Percentiles rank a stretch among this genome's conserved stretches.
phyloP scores from a whole-genome alignment of 2,888 invertebrate species.

The Aphidius colemani region DNA sequence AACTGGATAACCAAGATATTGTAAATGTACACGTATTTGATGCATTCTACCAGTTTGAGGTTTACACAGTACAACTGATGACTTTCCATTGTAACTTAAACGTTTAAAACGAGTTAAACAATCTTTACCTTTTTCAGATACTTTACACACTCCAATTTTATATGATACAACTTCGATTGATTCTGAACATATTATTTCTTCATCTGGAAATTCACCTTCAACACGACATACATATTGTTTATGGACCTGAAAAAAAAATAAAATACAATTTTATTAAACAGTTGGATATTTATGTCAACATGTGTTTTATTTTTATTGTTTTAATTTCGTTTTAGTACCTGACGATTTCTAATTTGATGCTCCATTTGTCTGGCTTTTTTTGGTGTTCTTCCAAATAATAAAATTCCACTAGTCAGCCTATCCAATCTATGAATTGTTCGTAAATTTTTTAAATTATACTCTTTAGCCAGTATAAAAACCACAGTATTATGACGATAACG shows the following conservation, averaged over 20 bases:
- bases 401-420: conserved; percentile 90
- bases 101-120: conserved; percentile 90
- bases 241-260: conserved; percentile 65
- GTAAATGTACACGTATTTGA: conserved; percentile 97
- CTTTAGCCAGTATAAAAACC: conserved; percentile 94
- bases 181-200: conserved; percentile 82
- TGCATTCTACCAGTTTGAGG: conserved; percentile 98
- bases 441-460: conserved; percentile 90
- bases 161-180: conserved; percentile 93
- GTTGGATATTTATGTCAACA: background rate
- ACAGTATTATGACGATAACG: conserved; percentile 97
- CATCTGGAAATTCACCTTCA: conserved; percentile 93
- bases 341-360: conserved; percentile 88
- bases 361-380: conserved; percentile 95
- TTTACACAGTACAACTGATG: conserved; percentile 91
- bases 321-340: conserved; percentile 55
- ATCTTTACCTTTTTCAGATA: conserved; percentile 89
- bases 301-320: background rate
- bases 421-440: conserved; percentile 95
- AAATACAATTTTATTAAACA: background rate
- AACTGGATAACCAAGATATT: conserved; percentile 96
- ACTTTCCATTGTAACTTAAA: conserved; percentile 84
- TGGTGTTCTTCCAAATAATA: conserved; percentile 91
- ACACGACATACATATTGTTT: conserved; percentile 97
- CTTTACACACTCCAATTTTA: conserved; percentile 95